phyloP scores from a whole-genome alignment of 53 echinoderm and acorn worm species.

The Antedon mediterranea region DNA sequence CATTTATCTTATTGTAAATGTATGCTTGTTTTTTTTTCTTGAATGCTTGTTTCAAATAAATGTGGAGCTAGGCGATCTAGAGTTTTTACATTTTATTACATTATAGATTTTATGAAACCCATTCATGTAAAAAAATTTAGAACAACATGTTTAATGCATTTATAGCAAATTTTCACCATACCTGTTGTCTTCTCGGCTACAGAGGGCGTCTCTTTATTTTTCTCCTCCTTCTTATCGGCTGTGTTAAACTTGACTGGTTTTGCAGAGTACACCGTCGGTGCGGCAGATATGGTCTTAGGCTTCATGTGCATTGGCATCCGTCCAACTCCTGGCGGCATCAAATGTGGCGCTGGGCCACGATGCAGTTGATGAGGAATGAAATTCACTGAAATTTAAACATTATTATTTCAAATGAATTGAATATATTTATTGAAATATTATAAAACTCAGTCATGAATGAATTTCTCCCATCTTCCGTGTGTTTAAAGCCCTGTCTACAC shows the following conservation, averaged over 20 bases:
- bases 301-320: slow-evolving; percentile 4
- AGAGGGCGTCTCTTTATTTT: slow-evolving; percentile 7
- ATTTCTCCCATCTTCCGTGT: too few species aligned
- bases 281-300: slow-evolving; percentile 33
- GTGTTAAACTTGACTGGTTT: slow-evolving; percentile 62
- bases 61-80: too few species aligned
- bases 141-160: neutral
- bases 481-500: too few species aligned
- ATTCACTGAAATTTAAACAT: neutral
- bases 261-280: slow-evolving; percentile 65
- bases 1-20: too few species aligned
- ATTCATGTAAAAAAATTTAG: too few species aligned
- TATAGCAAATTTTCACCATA: neutral
- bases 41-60: neutral
- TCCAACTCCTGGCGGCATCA: slow-evolving; percentile 23
- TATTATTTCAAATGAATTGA: neutral
- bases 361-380: slow-evolving; percentile 3
- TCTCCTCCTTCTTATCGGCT: slow-evolving; percentile 21
- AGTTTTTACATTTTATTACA: too few species aligned
- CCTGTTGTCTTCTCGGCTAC: slow-evolving; percentile 4
- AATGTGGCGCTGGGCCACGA: neutral
- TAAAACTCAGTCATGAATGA: too few species aligned
- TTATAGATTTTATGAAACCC: too few species aligned
- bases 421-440: too few species aligned
- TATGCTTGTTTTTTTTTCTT: neutral